A percentile compares a stretch with the other conserved stretches of the same genome.
These are phyloP conservation scores for Telmatherina bonti DNA, from an alignment of 2,797 vertebrate genomes.

Conservation along the genomic window DNA sequence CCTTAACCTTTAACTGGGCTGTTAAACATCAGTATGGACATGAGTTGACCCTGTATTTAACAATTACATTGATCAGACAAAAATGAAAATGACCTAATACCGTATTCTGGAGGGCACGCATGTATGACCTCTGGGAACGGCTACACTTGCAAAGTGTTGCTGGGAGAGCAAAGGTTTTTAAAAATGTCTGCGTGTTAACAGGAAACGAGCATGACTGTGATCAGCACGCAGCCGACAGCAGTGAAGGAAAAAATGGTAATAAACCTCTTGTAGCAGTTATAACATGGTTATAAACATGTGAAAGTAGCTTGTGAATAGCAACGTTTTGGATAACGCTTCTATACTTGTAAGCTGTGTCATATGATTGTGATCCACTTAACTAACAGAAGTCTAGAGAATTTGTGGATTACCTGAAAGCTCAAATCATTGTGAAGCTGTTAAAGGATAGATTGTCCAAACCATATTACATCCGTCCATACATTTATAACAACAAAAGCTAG, in stretches of 20 bases:
- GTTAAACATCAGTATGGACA: constrained; percentile 1
- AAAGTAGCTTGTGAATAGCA: not conserved
- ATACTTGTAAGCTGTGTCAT: not conserved
- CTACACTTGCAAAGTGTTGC: too few species aligned
- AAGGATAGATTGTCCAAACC: not conserved
- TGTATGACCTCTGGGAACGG: not conserved
- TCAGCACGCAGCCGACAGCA: constrained; percentile 2
- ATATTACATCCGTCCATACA: not conserved
- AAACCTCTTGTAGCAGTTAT: not conserved
- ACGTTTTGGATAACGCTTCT: not conserved
- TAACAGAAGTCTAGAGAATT: not conserved
- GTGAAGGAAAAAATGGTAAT: constrained; percentile 46
- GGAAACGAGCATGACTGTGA: constrained; percentile 33
- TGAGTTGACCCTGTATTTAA: not conserved
- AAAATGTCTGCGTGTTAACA: constrained; percentile 20
- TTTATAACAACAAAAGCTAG: not conserved
- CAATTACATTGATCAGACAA: not conserved
- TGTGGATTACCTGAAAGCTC: not conserved
- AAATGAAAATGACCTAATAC: not conserved
- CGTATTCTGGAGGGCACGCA: not conserved
- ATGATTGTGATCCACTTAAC: not conserved
- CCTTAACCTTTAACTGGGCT: not conserved
- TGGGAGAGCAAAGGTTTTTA: not conserved
- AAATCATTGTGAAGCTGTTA: not conserved
- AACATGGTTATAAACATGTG: not conserved